Evolutionary conservation across 1,140 invertebrate species (phyloP).

Genomic region (Sminthurinus signatus): DNA sequence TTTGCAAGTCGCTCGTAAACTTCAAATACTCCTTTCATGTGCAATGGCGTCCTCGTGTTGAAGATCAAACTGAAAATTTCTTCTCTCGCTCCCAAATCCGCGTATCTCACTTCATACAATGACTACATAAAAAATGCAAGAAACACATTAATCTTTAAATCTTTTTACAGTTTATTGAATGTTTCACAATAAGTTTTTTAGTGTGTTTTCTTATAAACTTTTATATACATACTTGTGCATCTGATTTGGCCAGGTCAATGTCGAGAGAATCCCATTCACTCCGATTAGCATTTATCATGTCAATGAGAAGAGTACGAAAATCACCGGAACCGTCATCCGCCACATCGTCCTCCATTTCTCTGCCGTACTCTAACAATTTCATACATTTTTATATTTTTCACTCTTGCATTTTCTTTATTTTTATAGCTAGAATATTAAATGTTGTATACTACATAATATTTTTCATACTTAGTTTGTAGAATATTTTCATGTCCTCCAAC

Average conservation of each 20-base stretch:
- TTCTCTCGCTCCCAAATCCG: conserved; percentile 49
- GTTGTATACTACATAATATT: too few species aligned
- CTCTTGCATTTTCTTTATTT: too few species aligned
- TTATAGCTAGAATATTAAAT: too few species aligned
- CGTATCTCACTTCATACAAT: conserved; percentile 45
- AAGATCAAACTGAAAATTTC: conserved; percentile 49
- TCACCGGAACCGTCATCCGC: conserved; percentile 53
- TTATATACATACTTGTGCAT: conserved; percentile 44
- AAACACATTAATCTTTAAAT: too few species aligned
- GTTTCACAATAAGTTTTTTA: too few species aligned
- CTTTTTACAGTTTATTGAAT: too few species aligned
- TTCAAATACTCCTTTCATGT: conserved; percentile 47
- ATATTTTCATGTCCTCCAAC: conserved; percentile 42
- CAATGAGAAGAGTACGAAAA: conserved; percentile 50
- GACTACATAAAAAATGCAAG: conserved; percentile 24
- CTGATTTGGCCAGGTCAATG: conserved; percentile 43
- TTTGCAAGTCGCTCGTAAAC: conserved; percentile 44
- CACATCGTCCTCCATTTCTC: conserved; percentile 52
- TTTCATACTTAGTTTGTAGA: conserved; percentile 44
- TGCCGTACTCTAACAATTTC: conserved; percentile 47
- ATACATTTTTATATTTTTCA: too few species aligned
- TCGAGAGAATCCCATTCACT: conserved; percentile 45
- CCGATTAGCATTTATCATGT: conserved; percentile 45
- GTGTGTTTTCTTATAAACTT: too few species aligned
- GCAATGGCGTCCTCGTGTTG: conserved; percentile 46